A percentile compares a stretch with the other conserved stretches of the same genome.
These are phyloP conservation scores for Rhadinocentrus ornatus DNA, from an alignment of 2,797 vertebrate genomes.

Conservation along the genomic window DNA sequence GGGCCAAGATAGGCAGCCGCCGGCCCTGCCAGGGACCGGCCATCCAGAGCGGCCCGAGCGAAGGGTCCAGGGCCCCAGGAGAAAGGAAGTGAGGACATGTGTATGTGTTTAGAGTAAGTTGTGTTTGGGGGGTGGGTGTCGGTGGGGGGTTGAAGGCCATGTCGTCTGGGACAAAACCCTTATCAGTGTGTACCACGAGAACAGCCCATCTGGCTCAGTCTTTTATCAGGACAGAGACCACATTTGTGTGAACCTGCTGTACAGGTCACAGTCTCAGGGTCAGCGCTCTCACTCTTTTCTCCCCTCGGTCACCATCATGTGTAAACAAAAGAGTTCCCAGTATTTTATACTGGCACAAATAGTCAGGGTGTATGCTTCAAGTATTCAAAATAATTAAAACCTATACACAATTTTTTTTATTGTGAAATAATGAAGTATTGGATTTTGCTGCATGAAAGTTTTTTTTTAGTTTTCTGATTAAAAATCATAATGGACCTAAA, in stretches of 20 bases:
- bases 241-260: slow-evolving; percentile 54
- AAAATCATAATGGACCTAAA: background rate
- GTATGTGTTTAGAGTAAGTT: slow-evolving; percentile 19
- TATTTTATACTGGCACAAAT: slow-evolving; percentile 32
- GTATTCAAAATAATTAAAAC: background rate
- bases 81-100: slow-evolving; percentile 37
- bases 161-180: slow-evolving; percentile 38
- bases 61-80: too few species aligned
- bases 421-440: background rate
- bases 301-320: slow-evolving; percentile 28
- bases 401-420: background rate
- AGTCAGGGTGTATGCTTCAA: slow-evolving; percentile 5
- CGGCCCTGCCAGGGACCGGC: too few species aligned
- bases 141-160: slow-evolving; percentile 58
- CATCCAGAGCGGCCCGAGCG: too few species aligned
- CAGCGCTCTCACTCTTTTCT: slow-evolving; percentile 25
- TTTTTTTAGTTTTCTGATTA: background rate
- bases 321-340: slow-evolving; percentile 58
- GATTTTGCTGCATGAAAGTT: background rate
- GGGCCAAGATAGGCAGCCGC: too few species aligned
- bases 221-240: slow-evolving; percentile 56
- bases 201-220: slow-evolving; percentile 42
- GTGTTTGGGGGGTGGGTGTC: background rate
- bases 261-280: slow-evolving; percentile 47
- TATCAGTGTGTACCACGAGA: slow-evolving; percentile 64